Evolutionary conservation across 2,113 vertebrate genomes (phyloP), one percentile per base, ranked within the genome.

Genomic region (Ia io): DNA sequence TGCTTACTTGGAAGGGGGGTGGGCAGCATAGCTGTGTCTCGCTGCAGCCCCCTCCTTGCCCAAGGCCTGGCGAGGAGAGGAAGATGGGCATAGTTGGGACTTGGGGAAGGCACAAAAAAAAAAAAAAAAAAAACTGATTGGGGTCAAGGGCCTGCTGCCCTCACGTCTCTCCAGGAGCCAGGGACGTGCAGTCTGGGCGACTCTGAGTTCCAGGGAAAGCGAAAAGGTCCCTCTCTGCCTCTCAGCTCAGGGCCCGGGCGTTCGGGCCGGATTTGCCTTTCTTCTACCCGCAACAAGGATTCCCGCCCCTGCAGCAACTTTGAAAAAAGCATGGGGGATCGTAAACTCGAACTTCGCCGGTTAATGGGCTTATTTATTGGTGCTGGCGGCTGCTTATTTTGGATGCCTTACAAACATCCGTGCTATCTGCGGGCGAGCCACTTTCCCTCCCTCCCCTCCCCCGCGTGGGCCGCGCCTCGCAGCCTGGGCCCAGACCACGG

Each of bases 361-460:
- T 98, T 98, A 98, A 98, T 98, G 98, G 98, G 97, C 98, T 98
- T 99, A 98, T 98, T 99, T 98, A 98, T 98, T 98, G 98, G 98
- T 98, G 96, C 98, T 98, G 98, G 97, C 98, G 98, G 98, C 97
- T 98, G 98, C 98, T 99, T 99, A 98, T 98, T 99, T 99, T 98
- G 98, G 98, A 98, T 97, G 97, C 98, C 97, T 98, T 98, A 98
- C 98, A 98, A 99, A 98, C 97, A 98, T 98, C 98, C 98, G 94
- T 94, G 98, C 98, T 98, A 98, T 98, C 98, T 98, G 96, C 97
- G 97, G 97, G 97, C 87, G 56, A 97, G 93, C 91, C 67, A 53
- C 96, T 92, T 80, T 83, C 85, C 91, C 95, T 96, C 95, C 96
- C 97, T 96, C 97, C 98, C 92, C 97, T 96, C 97, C 97, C 98